A percentile compares a stretch with the other conserved stretches of the same genome.
Evolutionary conservation across 1,140 invertebrate species (phyloP).

Genomic region (Macrosteles quadrilineatus): DNA sequence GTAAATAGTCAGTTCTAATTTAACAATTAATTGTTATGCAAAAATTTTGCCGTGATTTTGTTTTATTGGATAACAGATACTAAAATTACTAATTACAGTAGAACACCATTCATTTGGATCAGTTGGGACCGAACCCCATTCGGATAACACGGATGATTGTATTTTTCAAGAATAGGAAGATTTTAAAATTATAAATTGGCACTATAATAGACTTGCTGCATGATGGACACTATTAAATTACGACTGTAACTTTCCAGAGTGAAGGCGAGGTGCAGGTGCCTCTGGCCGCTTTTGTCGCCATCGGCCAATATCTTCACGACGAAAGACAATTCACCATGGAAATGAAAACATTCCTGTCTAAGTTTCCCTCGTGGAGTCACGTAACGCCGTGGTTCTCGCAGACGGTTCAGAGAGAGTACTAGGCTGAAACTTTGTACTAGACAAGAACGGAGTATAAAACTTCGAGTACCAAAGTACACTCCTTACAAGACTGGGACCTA

Average conservation of each 20-base stretch:
- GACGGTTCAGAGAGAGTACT: background rate
- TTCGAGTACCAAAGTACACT: background rate
- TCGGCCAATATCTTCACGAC: slow-evolving; percentile 62
- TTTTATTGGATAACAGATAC: too few species aligned
- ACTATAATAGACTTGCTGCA: too few species aligned
- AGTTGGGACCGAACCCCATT: too few species aligned
- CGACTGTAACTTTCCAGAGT: slow-evolving; percentile 5
- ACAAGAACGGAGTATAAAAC: background rate
- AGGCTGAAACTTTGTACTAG: background rate
- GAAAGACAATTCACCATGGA: slow-evolving; percentile 54
- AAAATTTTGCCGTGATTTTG: too few species aligned
- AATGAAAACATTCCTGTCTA: slow-evolving; percentile 54
- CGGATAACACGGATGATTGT: too few species aligned
- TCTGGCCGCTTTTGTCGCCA: slow-evolving; percentile 54
- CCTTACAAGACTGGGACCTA: background rate
- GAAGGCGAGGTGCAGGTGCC: slow-evolving; percentile 7
- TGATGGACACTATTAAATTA: too few species aligned
- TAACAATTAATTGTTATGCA: too few species aligned
- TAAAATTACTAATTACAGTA: too few species aligned
- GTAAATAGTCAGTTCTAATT: too few species aligned
- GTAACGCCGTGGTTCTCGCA: slow-evolving; percentile 57
- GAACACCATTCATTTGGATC: too few species aligned
- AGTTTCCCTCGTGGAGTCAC: slow-evolving; percentile 61
- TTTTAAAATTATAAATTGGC: too few species aligned
- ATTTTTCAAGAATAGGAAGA: too few species aligned